phyloP scores from a whole-genome alignment of 1,140 invertebrate species.

The Caerostris extrusa region DNA sequence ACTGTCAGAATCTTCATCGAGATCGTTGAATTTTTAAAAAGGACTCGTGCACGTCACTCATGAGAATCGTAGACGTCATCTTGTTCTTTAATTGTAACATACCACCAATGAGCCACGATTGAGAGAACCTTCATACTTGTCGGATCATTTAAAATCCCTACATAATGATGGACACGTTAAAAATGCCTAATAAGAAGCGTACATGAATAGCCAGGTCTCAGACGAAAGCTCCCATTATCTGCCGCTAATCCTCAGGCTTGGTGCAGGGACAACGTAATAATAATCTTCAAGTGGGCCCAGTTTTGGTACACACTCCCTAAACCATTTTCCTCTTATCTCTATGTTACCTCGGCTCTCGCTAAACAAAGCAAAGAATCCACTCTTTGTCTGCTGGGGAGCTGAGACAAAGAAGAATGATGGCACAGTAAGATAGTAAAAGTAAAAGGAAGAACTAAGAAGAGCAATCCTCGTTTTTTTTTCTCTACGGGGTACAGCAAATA shows the following conservation, averaged over 20 bases:
- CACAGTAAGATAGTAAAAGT: neutral
- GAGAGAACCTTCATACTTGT: neutral
- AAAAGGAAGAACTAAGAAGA: neutral
- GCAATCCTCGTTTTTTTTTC: neutral
- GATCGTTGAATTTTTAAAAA: no score
- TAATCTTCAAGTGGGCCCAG: neutral
- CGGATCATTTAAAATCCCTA: neutral
- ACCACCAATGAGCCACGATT: no score
- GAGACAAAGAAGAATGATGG: neutral
- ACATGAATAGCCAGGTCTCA: neutral
- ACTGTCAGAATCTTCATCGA: no score
- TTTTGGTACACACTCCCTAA: neutral
- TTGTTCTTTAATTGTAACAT: no score
- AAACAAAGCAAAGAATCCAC: neutral
- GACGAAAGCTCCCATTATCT: neutral
- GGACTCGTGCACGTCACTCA: no score
- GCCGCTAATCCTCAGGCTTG: neutral
- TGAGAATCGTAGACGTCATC: no score
- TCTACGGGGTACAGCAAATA: neutral
- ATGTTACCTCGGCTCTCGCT: neutral
- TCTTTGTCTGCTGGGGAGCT: neutral
- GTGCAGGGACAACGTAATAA: neutral
- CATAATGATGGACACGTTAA: neutral
- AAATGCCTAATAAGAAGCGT: neutral
- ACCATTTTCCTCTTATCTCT: neutral